phyloP scores from a whole-genome alignment of 2,888 invertebrate species.

The Eilema griseolum region DNA sequence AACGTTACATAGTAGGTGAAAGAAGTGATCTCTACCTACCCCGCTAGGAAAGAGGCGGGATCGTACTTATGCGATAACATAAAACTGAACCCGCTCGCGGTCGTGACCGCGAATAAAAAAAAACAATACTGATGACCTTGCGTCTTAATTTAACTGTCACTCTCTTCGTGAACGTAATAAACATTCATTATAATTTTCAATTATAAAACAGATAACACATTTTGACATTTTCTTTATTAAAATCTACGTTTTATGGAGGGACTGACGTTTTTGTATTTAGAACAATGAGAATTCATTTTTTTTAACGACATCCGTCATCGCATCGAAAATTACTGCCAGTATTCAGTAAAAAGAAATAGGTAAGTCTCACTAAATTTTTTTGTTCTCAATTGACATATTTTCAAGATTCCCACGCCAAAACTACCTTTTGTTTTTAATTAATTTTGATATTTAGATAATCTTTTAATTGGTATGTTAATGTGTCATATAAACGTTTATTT shows the following conservation, averaged over 20 bases:
- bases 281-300: background rate
- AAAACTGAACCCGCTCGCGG: background rate
- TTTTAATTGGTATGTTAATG: conserved; percentile 5
- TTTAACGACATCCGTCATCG: conserved; percentile 2
- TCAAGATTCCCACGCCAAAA: background rate
- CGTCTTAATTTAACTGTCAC: conserved; percentile 11
- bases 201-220: background rate
- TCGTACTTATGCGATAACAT: background rate
- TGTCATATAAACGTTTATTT: conserved; percentile 9
- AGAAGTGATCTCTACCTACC: background rate
- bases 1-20: background rate
- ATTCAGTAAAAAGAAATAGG: background rate
- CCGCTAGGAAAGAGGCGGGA: background rate
- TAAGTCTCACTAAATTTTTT: too few relatives aligned
- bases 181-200: background rate
- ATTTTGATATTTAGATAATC: conserved; percentile 8
- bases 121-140: conserved; percentile 8
- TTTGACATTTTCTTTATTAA: background rate
- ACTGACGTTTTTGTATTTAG: background rate
- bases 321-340: background rate
- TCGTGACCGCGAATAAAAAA: conserved; percentile 1
- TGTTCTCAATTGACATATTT: background rate
- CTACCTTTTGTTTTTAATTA: conserved; percentile 1
- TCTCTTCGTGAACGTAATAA: conserved; percentile 3
- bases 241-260: background rate